Conservation (phyloP, 2,888 invertebrate genomes). For the Oscheius sp. region DNA sequence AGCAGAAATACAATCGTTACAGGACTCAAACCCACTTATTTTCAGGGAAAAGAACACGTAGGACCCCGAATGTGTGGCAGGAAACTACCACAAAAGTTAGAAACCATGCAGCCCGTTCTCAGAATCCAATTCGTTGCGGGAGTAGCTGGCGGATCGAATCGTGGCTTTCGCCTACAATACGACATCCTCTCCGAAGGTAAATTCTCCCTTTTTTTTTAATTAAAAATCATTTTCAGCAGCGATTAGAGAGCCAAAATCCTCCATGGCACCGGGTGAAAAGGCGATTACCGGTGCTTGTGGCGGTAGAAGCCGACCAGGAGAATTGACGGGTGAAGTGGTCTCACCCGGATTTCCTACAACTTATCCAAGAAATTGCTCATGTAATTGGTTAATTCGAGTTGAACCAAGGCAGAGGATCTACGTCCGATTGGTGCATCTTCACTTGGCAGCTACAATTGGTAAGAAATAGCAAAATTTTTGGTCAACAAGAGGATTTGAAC, state of each 20-base stretch:
- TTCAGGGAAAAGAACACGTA: slow-evolving; percentile 54
- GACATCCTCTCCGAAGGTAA: slow-evolving; percentile 69
- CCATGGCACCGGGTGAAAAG: slow-evolving; percentile 32
- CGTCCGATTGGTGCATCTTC: slow-evolving; percentile 74
- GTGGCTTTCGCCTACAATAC: slow-evolving; percentile 59
- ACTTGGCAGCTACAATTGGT: slow-evolving; percentile 71
- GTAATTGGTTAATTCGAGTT: slow-evolving; percentile 76
- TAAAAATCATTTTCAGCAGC: slow-evolving; percentile 40
- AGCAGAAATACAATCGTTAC: neutral
- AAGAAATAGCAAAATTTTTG: neutral
- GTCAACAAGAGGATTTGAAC: neutral
- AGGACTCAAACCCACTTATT: neutral
- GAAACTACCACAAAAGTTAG: slow-evolving; percentile 45
- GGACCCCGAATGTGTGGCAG: slow-evolving; percentile 61
- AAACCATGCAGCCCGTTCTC: slow-evolving; percentile 59
- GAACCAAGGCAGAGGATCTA: slow-evolving; percentile 74
- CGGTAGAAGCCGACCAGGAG: slow-evolving; percentile 44
- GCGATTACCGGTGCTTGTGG: slow-evolving; percentile 39
- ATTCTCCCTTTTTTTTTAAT: neutral
- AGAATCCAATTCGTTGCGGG: slow-evolving; percentile 51
- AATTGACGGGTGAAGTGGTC: slow-evolving; percentile 72
- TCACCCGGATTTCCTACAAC: slow-evolving; percentile 75
- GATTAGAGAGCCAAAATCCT: slow-evolving; percentile 48
- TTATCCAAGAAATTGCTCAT: slow-evolving; percentile 74
- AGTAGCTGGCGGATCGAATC: slow-evolving; percentile 33